phyloP scores from a whole-genome alignment of 2,888 invertebrate genomes.

The Nemurella pictetii region DNA sequence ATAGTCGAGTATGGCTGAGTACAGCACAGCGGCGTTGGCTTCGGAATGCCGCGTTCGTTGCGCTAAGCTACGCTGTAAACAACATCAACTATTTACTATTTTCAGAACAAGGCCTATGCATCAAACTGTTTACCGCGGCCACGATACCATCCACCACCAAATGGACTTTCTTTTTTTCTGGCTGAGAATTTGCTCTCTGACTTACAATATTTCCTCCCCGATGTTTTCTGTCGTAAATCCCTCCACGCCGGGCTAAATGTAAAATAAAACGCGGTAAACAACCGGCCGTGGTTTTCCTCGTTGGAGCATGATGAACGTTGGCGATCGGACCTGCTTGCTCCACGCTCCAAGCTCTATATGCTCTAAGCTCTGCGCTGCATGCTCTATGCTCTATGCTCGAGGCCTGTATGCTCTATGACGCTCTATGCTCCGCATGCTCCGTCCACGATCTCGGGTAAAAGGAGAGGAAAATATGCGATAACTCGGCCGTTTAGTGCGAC shows the following conservation, averaged over 20 bases:
- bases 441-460: too few relatives aligned
- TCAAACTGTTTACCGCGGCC: not conserved
- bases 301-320: not conserved
- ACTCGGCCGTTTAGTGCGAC: not conserved
- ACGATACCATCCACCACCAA: not conserved
- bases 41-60: not conserved
- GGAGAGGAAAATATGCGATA: too few relatives aligned
- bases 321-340: not conserved
- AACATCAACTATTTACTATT: constrained; percentile 22
- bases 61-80: constrained; percentile 2
- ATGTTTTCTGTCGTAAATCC: constrained; percentile 21
- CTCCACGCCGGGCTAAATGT: constrained; percentile 19
- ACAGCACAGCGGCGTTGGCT: not conserved
- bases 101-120: not conserved
- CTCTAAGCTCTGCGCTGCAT: too few relatives aligned
- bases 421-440: too few relatives aligned
- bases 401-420: too few relatives aligned
- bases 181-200: constrained; percentile 19
- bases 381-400: too few relatives aligned
- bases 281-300: not conserved
- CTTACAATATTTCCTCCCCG: constrained; percentile 15
- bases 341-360: not conserved
- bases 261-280: constrained; percentile 26
- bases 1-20: not conserved
- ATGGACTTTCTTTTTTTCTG: constrained; percentile 17